These are phyloP conservation scores for Ciconia stormi DNA, from an alignment of 2,113 vertebrate genomes.

Conservation along the genomic window DNA sequence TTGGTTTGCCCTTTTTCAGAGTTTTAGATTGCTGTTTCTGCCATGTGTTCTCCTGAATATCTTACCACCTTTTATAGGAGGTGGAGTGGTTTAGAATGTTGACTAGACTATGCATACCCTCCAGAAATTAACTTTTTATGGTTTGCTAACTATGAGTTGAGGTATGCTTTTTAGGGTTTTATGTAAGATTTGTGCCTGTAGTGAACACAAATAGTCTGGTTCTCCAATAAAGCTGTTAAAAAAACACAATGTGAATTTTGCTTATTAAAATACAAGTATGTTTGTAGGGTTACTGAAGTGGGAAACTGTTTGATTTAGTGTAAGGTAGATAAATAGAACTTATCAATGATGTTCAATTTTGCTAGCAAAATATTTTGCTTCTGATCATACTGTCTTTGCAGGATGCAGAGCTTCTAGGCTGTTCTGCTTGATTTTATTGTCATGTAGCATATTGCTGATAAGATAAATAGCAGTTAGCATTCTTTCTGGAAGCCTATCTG, in stretches of 20 bases:
- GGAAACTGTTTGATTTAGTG: background rate
- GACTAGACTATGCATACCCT: accelerated
- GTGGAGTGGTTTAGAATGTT: background rate
- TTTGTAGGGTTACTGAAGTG: background rate
- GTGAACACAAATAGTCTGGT: background rate
- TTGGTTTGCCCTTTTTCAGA: background rate
- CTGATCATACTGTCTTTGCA: background rate
- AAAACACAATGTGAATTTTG: background rate
- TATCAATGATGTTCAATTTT: background rate
- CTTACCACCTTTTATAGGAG: background rate
- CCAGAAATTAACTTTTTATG: background rate
- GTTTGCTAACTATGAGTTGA: background rate
- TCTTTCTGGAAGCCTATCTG: background rate
- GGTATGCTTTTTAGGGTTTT: background rate
- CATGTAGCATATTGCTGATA: background rate
- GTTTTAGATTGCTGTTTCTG: background rate
- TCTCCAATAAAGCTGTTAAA: background rate
- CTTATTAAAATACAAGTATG: background rate
- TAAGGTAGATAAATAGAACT: background rate
- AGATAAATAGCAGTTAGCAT: background rate
- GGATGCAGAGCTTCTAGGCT: background rate
- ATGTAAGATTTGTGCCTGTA: background rate
- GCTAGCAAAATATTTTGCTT: background rate
- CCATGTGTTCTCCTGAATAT: background rate
- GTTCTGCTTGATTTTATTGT: background rate